A percentile compares a stretch with the other conserved stretches of the same genome.
Conservation (phyloP, 2,888 invertebrate genomes). For the Ametastegia equiseti region DNA sequence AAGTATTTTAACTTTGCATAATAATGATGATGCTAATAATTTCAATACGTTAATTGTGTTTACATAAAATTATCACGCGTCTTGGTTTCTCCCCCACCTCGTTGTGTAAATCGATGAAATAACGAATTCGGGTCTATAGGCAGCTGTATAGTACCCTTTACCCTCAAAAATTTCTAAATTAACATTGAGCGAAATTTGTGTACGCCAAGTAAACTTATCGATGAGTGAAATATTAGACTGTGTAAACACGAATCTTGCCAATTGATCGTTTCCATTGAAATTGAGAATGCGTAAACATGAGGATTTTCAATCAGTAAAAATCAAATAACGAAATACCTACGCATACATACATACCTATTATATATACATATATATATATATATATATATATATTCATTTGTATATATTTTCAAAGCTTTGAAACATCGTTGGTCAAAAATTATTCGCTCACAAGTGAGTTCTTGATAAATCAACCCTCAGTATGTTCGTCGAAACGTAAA, state of each 20-base stretch:
- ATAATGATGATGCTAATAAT: neutral
- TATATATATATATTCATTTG: no score
- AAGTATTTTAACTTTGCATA: neutral
- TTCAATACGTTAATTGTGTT: neutral
- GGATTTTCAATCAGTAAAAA: conserved; percentile 13
- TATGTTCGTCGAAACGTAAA: neutral
- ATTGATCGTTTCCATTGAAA: conserved; percentile 14
- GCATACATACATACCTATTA: no score
- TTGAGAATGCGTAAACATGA: conserved; percentile 23
- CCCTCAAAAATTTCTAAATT: neutral
- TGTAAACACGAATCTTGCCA: conserved; percentile 9
- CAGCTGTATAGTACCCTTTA: neutral
- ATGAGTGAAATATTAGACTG: conserved; percentile 18
- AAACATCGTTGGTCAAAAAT: no score
- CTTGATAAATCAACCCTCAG: neutral
- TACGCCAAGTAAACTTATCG: conserved; percentile 20
- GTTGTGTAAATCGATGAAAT: neutral
- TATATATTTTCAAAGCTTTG: no score
- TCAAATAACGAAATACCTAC: conserved; percentile 12
- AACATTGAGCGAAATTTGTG: conserved; percentile 20
- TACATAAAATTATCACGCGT: neutral
- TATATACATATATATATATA: no score
- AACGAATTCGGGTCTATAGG: neutral
- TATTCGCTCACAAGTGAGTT: no score
- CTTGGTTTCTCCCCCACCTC: no score